Evolutionary conservation across 2,888 invertebrate genomes (phyloP), one percentile per base, ranked within the genome.

Genomic region (Oscheius onirici): DNA sequence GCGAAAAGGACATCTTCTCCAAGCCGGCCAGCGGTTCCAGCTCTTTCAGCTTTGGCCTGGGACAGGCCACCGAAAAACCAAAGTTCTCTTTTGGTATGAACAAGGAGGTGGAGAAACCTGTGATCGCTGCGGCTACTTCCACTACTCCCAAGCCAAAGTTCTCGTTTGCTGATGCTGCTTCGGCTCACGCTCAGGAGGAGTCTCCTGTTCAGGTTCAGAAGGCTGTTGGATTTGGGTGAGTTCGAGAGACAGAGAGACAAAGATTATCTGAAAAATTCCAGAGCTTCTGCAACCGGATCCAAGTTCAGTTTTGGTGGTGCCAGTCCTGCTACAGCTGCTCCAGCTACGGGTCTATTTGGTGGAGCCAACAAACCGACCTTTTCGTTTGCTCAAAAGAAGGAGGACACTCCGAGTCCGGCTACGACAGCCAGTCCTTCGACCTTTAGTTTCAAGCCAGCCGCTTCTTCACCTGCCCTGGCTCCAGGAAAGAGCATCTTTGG

Each of bases 31-130:
- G 34, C 34, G 34, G 34, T 6, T 3, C 34, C 34, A 34, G 34
- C 34, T 20, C n/a, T 2, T 41, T 40, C 24, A 58, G 41, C 5
- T 58, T 58, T 13, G 41, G 41, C 6, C 17, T 58, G 40, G 40
- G 41, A 41, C 6, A 17, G 20, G 49, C 74, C 8, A 49, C 72
- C 15, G 79, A 74, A 28, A 69, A 75, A 26, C 49, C 61, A 10
- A 79, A 79, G 44, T 70, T 79, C 55, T 52, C 74, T 0, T 77
- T 79, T 54, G 76, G 78, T 24, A 34, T 72, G 15, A 22, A 17
- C 3, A 10, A 8, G 20, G 49, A 49, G 17, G 2, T 6, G 49
- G 17, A 15, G n/a, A 22, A 71, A 1, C 69, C 75, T 0, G 66
- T 73, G 22, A 57, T 73, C 20, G 40, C 58, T n/a, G 71, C 67